Evolutionary conservation across 2,888 invertebrate species (phyloP).

Genomic region (Aphidoletes aphidimyza): DNA sequence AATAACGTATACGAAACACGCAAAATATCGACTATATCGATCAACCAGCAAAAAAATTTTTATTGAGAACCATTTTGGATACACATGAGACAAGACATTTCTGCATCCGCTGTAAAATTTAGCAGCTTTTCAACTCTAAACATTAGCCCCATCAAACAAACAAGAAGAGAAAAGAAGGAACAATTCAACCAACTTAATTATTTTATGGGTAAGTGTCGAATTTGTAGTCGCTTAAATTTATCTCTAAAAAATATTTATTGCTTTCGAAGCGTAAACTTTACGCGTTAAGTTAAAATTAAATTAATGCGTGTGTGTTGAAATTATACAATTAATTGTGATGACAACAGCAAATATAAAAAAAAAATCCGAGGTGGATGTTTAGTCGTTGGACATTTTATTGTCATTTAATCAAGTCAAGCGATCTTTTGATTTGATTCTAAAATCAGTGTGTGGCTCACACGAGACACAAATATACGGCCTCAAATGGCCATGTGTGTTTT

Average conservation of each 20-base stretch:
- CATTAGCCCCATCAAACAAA: background rate
- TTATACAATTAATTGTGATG: background rate
- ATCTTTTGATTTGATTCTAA: background rate
- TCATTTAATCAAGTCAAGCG: background rate
- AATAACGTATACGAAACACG: background rate
- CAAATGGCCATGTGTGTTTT: constrained; percentile 44
- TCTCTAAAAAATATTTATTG: too few relatives aligned
- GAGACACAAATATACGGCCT: background rate
- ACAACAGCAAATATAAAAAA: background rate
- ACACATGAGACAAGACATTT: too few relatives aligned
- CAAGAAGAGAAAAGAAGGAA: background rate
- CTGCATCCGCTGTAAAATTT: too few relatives aligned
- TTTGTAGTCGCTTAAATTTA: too few relatives aligned
- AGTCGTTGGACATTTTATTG: constrained; percentile 37
- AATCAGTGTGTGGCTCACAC: background rate
- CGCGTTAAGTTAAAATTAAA: background rate
- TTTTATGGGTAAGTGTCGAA: constrained; percentile 17
- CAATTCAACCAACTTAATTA: background rate
- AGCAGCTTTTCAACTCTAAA: background rate
- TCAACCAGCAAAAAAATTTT: too few relatives aligned
- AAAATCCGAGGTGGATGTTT: background rate
- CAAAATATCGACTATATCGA: too few relatives aligned
- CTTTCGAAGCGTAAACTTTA: too few relatives aligned
- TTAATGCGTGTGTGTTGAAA: background rate
- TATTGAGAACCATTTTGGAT: too few relatives aligned